A percentile compares a stretch with the other conserved stretches of the same genome.
These are phyloP conservation scores for Stratiolaelaps scimitus DNA, from an alignment of 1,140 invertebrate species.

Conservation along the genomic window DNA sequence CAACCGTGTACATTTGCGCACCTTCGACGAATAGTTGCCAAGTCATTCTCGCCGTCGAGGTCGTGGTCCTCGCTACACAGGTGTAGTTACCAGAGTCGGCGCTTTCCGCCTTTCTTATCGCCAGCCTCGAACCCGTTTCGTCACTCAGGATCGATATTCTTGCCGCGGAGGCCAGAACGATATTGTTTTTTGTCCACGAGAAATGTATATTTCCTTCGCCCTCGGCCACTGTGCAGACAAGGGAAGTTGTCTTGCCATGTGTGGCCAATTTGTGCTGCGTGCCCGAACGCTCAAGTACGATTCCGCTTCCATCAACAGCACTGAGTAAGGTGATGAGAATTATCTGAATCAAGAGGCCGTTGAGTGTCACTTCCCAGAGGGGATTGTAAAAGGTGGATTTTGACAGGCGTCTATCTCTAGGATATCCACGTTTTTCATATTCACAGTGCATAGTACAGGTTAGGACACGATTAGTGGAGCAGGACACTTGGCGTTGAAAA, in stretches of 20 bases:
- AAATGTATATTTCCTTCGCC: constrained; percentile 12
- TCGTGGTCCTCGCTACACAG: background rate
- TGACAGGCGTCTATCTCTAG: no score
- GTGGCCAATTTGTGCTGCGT: background rate
- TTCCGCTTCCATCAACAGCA: no score
- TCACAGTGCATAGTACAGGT: no score
- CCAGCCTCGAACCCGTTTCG: background rate
- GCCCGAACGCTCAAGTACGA: no score
- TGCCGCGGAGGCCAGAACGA: background rate
- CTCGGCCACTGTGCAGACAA: background rate
- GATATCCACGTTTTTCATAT: no score
- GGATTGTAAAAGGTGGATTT: no score
- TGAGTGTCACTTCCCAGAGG: no score
- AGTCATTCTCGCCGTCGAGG: background rate
- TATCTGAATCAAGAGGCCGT: no score
- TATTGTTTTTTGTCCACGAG: constrained; percentile 8
- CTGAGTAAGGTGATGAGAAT: no score
- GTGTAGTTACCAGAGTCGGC: constrained; percentile 1
- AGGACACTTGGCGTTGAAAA: no score
- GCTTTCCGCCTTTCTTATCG: background rate
- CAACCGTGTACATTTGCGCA: background rate
- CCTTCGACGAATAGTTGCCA: background rate
- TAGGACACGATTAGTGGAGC: no score
- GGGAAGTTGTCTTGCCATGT: constrained; percentile 1
- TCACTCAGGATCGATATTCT: constrained; percentile 4